These are phyloP conservation scores for Mellilla xanthometata DNA, from an alignment of 2,888 invertebrate species.

Conservation along the genomic window DNA sequence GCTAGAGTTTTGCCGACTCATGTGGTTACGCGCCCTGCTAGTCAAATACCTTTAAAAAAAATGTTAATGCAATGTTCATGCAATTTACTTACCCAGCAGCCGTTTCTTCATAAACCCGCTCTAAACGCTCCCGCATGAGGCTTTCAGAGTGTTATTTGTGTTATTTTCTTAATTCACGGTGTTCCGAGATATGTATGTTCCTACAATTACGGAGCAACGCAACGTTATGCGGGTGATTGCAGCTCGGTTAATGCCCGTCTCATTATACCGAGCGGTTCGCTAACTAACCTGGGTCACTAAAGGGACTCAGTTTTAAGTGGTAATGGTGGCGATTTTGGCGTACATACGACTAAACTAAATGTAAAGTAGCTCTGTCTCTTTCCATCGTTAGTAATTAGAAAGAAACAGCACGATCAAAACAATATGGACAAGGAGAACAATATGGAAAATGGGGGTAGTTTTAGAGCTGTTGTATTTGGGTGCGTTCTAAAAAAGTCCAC, in stretches of 20 bases:
- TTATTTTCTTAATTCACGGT: constrained; percentile 25
- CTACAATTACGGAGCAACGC: constrained; percentile 18
- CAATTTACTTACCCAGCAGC: not conserved
- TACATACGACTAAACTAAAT: no score
- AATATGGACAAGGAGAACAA: no score
- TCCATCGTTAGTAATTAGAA: no score
- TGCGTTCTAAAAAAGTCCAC: no score
- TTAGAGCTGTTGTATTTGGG: no score
- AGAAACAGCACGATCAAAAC: no score
- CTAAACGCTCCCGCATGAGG: constrained; percentile 11
- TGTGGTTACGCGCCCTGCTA: no score
- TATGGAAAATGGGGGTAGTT: no score
- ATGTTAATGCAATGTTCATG: constrained; percentile 6
- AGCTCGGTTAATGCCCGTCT: constrained; percentile 17
- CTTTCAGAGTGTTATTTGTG: constrained; percentile 13
- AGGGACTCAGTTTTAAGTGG: no score
- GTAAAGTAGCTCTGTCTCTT: no score
- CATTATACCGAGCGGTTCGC: constrained; percentile 14
- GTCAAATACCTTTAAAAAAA: not conserved
- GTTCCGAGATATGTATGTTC: constrained; percentile 5
- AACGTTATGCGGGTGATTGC: constrained; percentile 21
- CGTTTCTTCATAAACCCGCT: constrained; percentile 4
- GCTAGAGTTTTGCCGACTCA: no score
- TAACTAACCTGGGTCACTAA: constrained; percentile 11
- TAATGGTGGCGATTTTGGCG: no score